Base-by-base conservation (phyloP, 2,888 invertebrate genomes). In the Cryptocephalus primarius region DNA sequence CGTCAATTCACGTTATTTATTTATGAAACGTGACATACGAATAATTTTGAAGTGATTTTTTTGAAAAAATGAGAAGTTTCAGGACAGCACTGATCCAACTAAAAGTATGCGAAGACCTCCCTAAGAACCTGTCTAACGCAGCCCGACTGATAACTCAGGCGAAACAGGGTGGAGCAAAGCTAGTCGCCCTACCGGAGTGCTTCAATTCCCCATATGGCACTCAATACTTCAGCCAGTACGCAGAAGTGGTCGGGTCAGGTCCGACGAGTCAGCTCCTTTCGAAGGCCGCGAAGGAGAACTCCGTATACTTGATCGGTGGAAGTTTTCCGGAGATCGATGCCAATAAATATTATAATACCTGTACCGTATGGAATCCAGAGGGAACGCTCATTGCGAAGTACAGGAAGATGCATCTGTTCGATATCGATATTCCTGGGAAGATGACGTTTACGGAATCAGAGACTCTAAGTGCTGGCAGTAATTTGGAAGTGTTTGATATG, bases 161-260 rank as follows among this genome's bases (percentile, higher is more conserved):
- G 0, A 64, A 61, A 53, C 33, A 46, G 36, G 82, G 82, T 51
- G 71, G 76, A 43, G 83, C 85, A 0, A 74, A 81, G 39, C 57
- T 88, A 32, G 71, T 88, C 22, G 77, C 79, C 1, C 66, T 88
- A 8, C 87, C 88, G 9, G 96, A 96, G 71, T 94, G 92, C 66
- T 96, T 95, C 63, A 96, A 95, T 67, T 88, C 88, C 11, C 95
- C 95, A 0, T 95, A 95, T 69, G 95, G 94, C 46, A 85, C 85
- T 42, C 76, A 81, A 56, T 87, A 81, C 67, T 94, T 95, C 66
- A 72, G 79, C 0, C 80, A 90, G 59, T 63, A 62, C 50, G 88
- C 95, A 0, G 96, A 96, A 68, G 67, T 70, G 12, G 79, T 96
- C 43, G 92, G 93, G 0, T 68, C 75, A 12, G 89, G 94, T 0